Percentiles rank a stretch among this genome's conserved stretches.
Conservation (phyloP, 2,113 vertebrate species). For the Asarcornis scutulata region DNA sequence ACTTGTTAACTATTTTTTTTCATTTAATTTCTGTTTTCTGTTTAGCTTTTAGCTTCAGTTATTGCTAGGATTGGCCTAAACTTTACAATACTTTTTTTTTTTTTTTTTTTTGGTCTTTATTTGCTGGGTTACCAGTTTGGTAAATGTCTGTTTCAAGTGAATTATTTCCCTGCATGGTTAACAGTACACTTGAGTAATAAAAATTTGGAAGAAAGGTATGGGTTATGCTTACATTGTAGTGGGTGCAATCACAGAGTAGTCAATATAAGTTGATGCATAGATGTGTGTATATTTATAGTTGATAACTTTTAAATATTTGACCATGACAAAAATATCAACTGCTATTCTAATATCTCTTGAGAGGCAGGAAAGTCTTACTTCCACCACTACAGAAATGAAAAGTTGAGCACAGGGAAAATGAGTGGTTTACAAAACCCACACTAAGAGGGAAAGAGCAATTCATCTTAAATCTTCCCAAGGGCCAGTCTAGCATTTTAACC, state of each 20-base stretch:
- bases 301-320: background rate
- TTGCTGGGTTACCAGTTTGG: background rate
- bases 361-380: background rate
- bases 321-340: background rate
- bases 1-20: background rate
- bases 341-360: background rate
- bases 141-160: background rate
- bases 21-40: background rate
- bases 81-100: rapidly evolving
- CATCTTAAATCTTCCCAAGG: background rate
- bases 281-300: background rate
- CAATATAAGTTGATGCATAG: background rate
- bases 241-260: background rate
- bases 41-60: background rate
- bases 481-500: background rate
- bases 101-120: background rate
- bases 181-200: background rate
- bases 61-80: background rate
- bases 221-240: background rate
- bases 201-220: background rate
- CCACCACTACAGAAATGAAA: background rate
- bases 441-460: background rate
- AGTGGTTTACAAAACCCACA: background rate
- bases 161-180: background rate
- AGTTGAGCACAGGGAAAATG: background rate